Percentiles rank a stretch among this genome's conserved stretches.
Evolutionary conservation across 2,888 invertebrate genomes (phyloP).

Genomic region (Macaria notata): DNA sequence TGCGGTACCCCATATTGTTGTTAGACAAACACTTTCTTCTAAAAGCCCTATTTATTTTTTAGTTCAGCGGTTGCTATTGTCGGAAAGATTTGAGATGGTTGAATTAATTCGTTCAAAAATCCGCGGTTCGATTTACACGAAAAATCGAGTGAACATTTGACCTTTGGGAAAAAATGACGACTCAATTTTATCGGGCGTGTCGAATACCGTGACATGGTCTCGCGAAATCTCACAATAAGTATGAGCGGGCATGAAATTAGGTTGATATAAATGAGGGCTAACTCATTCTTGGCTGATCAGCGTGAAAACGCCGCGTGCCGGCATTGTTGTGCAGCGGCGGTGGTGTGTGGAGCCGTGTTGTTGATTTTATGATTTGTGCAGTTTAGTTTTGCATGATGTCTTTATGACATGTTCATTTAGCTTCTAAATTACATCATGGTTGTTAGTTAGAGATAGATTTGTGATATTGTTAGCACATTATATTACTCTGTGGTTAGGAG

Average conservation of each 20-base stretch:
- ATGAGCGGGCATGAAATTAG: conserved; percentile 77
- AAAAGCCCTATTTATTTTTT: conserved; percentile 69
- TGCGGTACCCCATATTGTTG: conserved; percentile 75
- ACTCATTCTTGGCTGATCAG: conserved; percentile 57
- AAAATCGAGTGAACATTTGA: conserved; percentile 33
- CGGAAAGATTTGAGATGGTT: conserved; percentile 62
- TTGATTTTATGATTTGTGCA: conserved; percentile 65
- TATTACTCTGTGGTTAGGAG: too few species aligned
- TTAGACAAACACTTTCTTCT: conserved; percentile 80
- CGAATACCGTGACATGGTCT: conserved; percentile 75
- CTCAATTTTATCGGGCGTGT: conserved; percentile 71
- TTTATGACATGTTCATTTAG: conserved; percentile 39
- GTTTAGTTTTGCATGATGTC: conserved; percentile 42
- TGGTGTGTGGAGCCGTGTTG: conserved; percentile 68
- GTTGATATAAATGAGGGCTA: conserved; percentile 70
- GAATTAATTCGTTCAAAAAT: conserved; percentile 65
- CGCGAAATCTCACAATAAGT: conserved; percentile 71
- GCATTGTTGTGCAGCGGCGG: conserved; percentile 58
- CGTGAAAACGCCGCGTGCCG: conserved; percentile 72
- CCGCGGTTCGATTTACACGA: conserved; percentile 17
- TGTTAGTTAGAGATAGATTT: too few species aligned
- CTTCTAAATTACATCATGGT: too few species aligned
- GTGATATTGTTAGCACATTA: too few species aligned
- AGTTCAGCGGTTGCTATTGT: conserved; percentile 59
- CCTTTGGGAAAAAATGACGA: conserved; percentile 52